Conservation (phyloP, 2,113 vertebrate species). For the Triplophysa siluroides region DNA sequence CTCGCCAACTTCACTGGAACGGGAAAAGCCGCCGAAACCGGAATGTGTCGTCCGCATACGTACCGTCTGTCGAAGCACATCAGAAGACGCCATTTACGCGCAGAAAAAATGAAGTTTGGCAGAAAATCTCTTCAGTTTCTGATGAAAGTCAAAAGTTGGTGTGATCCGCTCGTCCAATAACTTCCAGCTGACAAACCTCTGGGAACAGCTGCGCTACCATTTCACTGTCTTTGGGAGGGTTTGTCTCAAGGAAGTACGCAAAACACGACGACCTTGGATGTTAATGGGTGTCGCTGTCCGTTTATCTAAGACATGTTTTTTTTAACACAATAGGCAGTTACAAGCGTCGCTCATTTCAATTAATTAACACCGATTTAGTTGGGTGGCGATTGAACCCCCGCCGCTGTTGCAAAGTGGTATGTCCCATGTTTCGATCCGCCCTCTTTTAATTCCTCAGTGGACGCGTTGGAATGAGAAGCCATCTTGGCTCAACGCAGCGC, state of each 20-base stretch:
- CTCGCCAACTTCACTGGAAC: slow-evolving; percentile 12
- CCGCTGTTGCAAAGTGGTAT: slow-evolving; percentile 28
- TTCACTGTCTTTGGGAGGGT: not conserved
- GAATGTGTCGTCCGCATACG: slow-evolving; percentile 30
- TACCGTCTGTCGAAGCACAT: slow-evolving; percentile 73
- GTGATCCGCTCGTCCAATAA: slow-evolving; percentile 29
- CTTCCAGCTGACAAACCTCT: slow-evolving; percentile 21
- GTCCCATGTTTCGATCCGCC: not conserved
- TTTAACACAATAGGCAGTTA: not conserved
- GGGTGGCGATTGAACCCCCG: not conserved
- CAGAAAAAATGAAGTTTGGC: not conserved
- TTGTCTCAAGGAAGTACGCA: not conserved
- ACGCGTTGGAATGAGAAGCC: slow-evolving; percentile 4
- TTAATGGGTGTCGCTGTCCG: fast-evolving
- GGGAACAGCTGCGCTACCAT: slow-evolving; percentile 14
- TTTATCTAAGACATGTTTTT: fast-evolving
- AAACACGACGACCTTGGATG: not conserved
- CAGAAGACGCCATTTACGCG: slow-evolving; percentile 70
- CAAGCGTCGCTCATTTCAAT: not conserved
- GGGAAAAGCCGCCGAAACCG: not conserved
- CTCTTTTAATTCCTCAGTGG: slow-evolving; percentile 34
- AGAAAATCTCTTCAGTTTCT: slow-evolving; percentile 41
- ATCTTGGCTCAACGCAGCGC: slow-evolving; percentile 45
- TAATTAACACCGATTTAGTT: not conserved
- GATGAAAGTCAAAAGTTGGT: slow-evolving; percentile 60